Evolutionary conservation across 2,888 invertebrate genomes (phyloP).

Genomic region (Cataglyphis altisquamis): DNA sequence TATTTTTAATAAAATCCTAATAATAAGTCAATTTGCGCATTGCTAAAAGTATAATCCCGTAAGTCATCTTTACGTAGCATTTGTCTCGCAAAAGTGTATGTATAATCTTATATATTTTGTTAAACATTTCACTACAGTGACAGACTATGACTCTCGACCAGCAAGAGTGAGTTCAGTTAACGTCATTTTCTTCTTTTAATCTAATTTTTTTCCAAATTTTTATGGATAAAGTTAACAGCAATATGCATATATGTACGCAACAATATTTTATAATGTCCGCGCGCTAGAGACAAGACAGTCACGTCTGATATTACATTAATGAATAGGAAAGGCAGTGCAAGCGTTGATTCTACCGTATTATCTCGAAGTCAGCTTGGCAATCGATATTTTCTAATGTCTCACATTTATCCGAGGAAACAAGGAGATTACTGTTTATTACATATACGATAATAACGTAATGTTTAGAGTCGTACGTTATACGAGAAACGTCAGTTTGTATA

Average conservation of each 20-base stretch:
- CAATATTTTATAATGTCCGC: conserved; percentile 62
- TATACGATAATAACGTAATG: not conserved
- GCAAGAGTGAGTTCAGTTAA: conserved; percentile 77
- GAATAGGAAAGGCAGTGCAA: conserved; percentile 82
- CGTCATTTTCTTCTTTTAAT: conserved; percentile 33
- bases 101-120: conserved; percentile 52
- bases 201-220: conserved; percentile 26
- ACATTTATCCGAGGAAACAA: conserved; percentile 3
- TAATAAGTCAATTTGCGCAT: not conserved
- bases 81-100: conserved; percentile 25
- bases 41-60: conserved; percentile 29
- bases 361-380: conserved; percentile 49
- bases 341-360: conserved; percentile 77
- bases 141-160: conserved; percentile 78
- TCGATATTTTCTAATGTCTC: not conserved
- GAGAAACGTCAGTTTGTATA: not conserved
- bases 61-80: conserved; percentile 48
- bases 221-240: conserved; percentile 55
- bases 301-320: conserved; percentile 71
- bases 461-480: not conserved
- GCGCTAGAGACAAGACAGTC: conserved; percentile 72
- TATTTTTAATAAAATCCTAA: not conserved
- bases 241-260: conserved; percentile 63
- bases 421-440: not conserved
- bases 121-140: conserved; percentile 59